Evolutionary conservation across 2,113 vertebrate genomes (phyloP).

Genomic region (Rattus rattus): DNA sequence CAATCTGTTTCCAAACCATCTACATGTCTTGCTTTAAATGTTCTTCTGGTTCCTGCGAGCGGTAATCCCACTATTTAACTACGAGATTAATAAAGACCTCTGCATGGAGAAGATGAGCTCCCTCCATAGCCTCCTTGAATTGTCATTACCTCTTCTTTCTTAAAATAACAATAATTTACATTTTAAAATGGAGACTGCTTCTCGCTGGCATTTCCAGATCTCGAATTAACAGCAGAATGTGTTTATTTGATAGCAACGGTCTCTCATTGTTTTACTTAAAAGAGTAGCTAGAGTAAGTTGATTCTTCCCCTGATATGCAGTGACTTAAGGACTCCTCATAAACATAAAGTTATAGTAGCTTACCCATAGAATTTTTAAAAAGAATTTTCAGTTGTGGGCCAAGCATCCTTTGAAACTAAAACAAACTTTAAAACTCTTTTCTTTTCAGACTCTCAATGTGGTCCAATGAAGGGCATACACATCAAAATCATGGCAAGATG

Average conservation of each 20-base stretch:
- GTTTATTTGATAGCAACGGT: background rate
- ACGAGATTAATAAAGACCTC: slow-evolving; percentile 49
- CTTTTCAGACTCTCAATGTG: background rate
- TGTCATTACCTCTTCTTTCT: background rate
- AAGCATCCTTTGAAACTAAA: background rate
- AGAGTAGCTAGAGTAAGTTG: slow-evolving; percentile 13
- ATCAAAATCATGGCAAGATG: background rate
- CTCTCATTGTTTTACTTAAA: slow-evolving; percentile 35
- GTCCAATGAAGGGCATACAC: slow-evolving; percentile 1
- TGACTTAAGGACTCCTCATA: slow-evolving; percentile 8
- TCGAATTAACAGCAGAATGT: slow-evolving; percentile 29
- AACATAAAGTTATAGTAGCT: slow-evolving; percentile 26
- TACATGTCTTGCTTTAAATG: slow-evolving; percentile 34
- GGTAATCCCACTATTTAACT: slow-evolving; percentile 40
- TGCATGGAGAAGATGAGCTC: slow-evolving; percentile 30
- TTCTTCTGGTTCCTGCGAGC: slow-evolving; percentile 18
- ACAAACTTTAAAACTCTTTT: background rate
- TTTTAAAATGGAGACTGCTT: background rate
- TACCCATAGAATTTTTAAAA: background rate
- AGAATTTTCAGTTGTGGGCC: slow-evolving; percentile 22
- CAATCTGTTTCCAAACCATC: slow-evolving; percentile 72
- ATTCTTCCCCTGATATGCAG: background rate
- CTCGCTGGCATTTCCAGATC: slow-evolving; percentile 19
- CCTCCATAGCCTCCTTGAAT: background rate
- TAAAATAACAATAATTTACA: background rate